phyloP scores from a whole-genome alignment of 2,797 vertebrate species.

The Melanogrammus aeglefinus region DNA sequence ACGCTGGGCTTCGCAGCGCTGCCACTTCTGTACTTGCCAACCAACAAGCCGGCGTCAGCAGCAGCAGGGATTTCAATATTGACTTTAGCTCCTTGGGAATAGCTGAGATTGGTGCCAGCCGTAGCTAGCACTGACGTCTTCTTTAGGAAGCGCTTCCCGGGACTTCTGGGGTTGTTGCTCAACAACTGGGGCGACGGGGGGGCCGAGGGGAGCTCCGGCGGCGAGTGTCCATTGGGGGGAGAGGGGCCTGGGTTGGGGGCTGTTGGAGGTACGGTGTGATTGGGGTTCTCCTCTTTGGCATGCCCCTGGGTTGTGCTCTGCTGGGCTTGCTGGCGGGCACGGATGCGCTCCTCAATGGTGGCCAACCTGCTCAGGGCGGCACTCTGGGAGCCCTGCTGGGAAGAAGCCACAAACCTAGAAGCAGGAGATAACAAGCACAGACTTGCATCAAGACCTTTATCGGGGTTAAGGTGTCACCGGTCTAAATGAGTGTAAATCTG shows the following conservation, averaged over 20 bases:
- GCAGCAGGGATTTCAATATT: slow-evolving; percentile 15
- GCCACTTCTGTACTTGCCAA: not conserved
- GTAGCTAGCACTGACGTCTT: slow-evolving; percentile 10
- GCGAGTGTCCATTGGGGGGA: not conserved
- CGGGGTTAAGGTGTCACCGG: not conserved
- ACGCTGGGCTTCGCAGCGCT: not conserved
- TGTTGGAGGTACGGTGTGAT: not conserved
- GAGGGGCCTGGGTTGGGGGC: not conserved
- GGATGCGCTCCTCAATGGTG: slow-evolving; percentile 73
- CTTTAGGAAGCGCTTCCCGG: slow-evolving; percentile 68
- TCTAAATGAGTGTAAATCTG: not conserved
- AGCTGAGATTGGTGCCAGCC: not conserved
- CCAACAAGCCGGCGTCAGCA: not conserved
- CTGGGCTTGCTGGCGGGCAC: slow-evolving; percentile 36
- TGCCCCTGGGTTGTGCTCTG: not conserved
- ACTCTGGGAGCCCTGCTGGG: slow-evolving; percentile 47
- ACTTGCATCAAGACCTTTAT: not conserved
- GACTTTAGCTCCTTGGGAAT: not conserved
- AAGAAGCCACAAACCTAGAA: slow-evolving; percentile 40
- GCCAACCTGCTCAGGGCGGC: slow-evolving; percentile 69
- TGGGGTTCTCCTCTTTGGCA: not conserved
- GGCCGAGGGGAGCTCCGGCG: slow-evolving; percentile 10
- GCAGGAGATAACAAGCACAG: not conserved
- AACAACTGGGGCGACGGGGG: slow-evolving; percentile 34
- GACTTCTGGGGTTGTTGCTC: slow-evolving; percentile 23